Evolutionary conservation across 2,888 invertebrate species (phyloP).

Genomic region (Selenia dentaria): DNA sequence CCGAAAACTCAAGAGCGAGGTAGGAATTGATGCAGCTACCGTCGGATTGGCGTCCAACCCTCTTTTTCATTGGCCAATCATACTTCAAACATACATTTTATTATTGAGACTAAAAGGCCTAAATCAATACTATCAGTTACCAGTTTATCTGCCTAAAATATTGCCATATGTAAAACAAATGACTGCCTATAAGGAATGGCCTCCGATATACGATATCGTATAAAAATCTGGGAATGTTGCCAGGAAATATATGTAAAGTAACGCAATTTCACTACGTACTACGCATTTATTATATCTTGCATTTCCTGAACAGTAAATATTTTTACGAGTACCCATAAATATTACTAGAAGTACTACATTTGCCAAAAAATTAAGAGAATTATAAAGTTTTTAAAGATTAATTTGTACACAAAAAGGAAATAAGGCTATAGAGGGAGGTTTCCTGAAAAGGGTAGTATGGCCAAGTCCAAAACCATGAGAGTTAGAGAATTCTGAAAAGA

Average conservation of each 20-base stretch:
- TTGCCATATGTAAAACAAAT: slow-evolving; percentile 22
- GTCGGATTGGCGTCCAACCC: too few relatives aligned
- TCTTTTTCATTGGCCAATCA: too few relatives aligned
- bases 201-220: slow-evolving; percentile 15
- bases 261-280: slow-evolving; percentile 12
- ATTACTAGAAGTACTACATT: background rate
- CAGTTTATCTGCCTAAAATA: slow-evolving; percentile 13
- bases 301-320: slow-evolving; percentile 12
- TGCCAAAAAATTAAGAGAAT: background rate
- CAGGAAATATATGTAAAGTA: slow-evolving; percentile 11
- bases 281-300: slow-evolving; percentile 21
- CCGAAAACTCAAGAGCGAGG: too few relatives aligned
- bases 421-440: too few relatives aligned
- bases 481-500: too few relatives aligned
- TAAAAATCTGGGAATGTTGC: slow-evolving; percentile 20
- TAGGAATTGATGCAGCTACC: too few relatives aligned
- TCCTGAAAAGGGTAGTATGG: too few relatives aligned
- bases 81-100: too few relatives aligned
- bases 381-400: background rate
- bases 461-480: too few relatives aligned
- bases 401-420: too few relatives aligned
- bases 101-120: background rate
- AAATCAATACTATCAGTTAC: slow-evolving; percentile 17
- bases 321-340: slow-evolving; percentile 12
- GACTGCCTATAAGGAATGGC: slow-evolving; percentile 13